These are phyloP conservation scores for Dascyllus trimaculatus DNA, from an alignment of 2,113 vertebrate genomes.

Conservation along the genomic window DNA sequence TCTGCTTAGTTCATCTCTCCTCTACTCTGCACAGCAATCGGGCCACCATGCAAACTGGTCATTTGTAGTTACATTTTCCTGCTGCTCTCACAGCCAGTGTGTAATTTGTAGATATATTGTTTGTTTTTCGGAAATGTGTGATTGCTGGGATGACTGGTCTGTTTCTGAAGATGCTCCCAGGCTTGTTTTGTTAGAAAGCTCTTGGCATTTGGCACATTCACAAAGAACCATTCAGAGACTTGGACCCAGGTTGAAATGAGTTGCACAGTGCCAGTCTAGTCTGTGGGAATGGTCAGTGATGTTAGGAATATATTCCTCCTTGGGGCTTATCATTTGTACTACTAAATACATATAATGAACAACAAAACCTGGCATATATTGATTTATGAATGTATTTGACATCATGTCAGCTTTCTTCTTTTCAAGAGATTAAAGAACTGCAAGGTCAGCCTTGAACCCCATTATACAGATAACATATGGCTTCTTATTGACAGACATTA, in stretches of 20 bases:
- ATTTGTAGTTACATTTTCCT: constrained; percentile 11
- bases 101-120: constrained; percentile 46
- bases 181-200: constrained; percentile 44
- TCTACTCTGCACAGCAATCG: neutral
- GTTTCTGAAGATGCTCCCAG: constrained; percentile 44
- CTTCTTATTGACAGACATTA: neutral
- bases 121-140: constrained; percentile 45
- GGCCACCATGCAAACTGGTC: constrained; percentile 19
- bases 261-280: constrained; percentile 27
- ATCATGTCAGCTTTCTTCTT: neutral
- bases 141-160: constrained; percentile 38
- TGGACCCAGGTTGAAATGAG: constrained; percentile 45
- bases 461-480: neutral
- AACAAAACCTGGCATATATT: fast-evolving
- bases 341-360: neutral
- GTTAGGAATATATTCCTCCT: neutral
- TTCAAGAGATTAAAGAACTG: neutral
- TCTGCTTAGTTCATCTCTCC: constrained; percentile 46
- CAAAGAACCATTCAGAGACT: constrained; percentile 70
- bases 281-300: constrained; percentile 31
- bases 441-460: neutral
- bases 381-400: neutral
- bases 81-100: constrained; percentile 8
- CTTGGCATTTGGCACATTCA: constrained; percentile 43
- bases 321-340: neutral